phyloP scores from a whole-genome alignment of 2,888 invertebrate genomes.

The Cetonia aurata region DNA sequence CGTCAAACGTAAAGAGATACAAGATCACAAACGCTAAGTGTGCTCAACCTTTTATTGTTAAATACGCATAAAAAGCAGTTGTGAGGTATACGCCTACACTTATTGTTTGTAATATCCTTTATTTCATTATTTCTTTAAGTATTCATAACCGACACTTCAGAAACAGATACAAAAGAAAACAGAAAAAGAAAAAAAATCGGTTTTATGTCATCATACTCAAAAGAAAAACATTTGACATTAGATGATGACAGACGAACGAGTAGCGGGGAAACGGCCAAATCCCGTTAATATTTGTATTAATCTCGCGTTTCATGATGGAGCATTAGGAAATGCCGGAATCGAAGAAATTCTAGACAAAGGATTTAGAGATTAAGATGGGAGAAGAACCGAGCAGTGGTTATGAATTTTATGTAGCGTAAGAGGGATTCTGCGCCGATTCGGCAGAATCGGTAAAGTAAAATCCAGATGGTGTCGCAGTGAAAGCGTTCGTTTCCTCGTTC shows the following conservation, averaged over 20 bases:
- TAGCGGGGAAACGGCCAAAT: constrained; percentile 6
- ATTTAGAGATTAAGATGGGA: constrained; percentile 26
- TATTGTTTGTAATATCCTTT: too few relatives aligned
- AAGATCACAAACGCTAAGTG: too few relatives aligned
- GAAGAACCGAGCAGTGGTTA: constrained; percentile 6
- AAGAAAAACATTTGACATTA: background rate
- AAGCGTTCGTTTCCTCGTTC: constrained; percentile 1
- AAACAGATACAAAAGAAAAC: background rate
- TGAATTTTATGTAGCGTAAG: constrained; percentile 32
- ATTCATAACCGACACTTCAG: background rate
- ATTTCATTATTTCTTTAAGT: too few relatives aligned
- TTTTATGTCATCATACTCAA: constrained; percentile 6
- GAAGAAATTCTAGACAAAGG: constrained; percentile 28
- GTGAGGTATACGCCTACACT: too few relatives aligned
- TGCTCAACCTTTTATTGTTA: too few relatives aligned
- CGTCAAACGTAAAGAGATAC: too few relatives aligned
- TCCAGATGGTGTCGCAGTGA: constrained; percentile 9
- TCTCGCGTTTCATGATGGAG: constrained; percentile 32
- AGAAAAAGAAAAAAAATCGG: background rate
- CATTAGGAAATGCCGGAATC: constrained; percentile 20
- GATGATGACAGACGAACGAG: constrained; percentile 1
- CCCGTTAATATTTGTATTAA: constrained; percentile 33
- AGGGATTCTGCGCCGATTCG: background rate
- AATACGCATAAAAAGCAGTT: too few relatives aligned
- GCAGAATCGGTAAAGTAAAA: constrained; percentile 18